Evolutionary conservation across 2,113 vertebrate species (phyloP).

Genomic region (Stomatorhinus ivindoensis): DNA sequence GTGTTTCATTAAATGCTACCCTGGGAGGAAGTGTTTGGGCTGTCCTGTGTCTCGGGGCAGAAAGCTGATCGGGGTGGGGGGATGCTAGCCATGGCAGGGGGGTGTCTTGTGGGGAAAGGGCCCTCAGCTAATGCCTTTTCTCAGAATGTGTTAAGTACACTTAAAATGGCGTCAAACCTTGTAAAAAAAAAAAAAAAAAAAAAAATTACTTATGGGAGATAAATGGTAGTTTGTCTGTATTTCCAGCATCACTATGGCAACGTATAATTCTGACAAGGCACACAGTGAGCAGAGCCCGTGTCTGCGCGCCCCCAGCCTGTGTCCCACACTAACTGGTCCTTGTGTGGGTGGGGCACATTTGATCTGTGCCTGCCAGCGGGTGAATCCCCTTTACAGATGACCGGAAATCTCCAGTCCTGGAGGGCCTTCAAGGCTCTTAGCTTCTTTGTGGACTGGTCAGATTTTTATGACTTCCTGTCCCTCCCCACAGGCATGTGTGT

Average conservation of each 20-base stretch:
- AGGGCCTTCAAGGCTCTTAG: background rate
- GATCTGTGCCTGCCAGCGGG: background rate
- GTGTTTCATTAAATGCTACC: constrained; percentile 18
- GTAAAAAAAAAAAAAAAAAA: too few species aligned
- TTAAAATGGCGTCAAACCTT: background rate
- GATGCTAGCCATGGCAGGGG: background rate
- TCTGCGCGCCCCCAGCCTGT: background rate
- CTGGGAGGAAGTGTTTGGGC: constrained; percentile 16
- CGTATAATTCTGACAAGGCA: background rate
- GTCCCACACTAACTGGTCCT: background rate
- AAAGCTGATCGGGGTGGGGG: background rate
- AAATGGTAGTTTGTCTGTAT: background rate
- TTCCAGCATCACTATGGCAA: background rate
- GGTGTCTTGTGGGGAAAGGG: background rate
- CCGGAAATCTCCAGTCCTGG: background rate
- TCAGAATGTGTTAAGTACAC: background rate
- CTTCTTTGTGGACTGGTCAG: background rate
- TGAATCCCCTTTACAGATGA: background rate
- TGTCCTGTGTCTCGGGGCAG: background rate
- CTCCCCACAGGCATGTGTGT: background rate
- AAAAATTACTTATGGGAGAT: background rate
- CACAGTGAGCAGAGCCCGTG: background rate
- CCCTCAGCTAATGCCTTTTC: background rate
- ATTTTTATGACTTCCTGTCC: background rate
- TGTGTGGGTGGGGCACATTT: background rate